Percentiles rank a stretch among this genome's conserved stretches.
These are phyloP conservation scores for Bombus waltoni DNA, from an alignment of 1,140 invertebrate species.

Conservation along the genomic window DNA sequence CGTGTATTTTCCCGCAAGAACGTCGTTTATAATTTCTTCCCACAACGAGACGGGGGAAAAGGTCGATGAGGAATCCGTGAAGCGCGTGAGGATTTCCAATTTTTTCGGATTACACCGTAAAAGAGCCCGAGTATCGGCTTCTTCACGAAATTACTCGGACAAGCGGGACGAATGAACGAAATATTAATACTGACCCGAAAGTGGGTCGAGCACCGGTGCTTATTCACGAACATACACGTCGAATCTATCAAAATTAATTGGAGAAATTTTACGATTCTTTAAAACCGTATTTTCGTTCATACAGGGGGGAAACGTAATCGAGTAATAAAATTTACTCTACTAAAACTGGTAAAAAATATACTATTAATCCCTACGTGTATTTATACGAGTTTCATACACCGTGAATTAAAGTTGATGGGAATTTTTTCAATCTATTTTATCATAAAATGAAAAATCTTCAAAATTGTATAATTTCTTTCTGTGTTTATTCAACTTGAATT, in stretches of 20 bases:
- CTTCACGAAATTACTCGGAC: neutral
- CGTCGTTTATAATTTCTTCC: slow-evolving; percentile 10
- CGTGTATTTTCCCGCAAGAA: slow-evolving; percentile 2
- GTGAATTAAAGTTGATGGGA: too few relatives aligned
- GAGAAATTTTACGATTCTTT: neutral
- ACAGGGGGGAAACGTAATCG: too few relatives aligned
- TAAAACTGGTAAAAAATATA: neutral
- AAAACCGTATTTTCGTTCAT: neutral
- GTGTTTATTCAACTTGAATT: too few relatives aligned
- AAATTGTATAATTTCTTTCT: too few relatives aligned
- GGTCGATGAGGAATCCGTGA: neutral
- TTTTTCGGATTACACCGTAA: slow-evolving; percentile 3
- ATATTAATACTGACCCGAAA: neutral
- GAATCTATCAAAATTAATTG: slow-evolving; percentile 8
- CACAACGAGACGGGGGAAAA: neutral
- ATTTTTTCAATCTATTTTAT: too few relatives aligned
- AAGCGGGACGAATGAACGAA: slow-evolving; percentile 1
- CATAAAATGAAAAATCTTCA: too few relatives aligned
- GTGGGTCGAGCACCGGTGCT: slow-evolving; percentile 11
- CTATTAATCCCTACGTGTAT: neutral
- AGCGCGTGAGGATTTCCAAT: slow-evolving; percentile 25
- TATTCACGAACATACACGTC: neutral
- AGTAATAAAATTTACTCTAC: neutral
- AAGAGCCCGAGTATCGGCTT: neutral
- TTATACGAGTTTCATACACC: too few relatives aligned